Base-by-base conservation (phyloP, 2,113 vertebrate species). In the Rana temporaria region DNA sequence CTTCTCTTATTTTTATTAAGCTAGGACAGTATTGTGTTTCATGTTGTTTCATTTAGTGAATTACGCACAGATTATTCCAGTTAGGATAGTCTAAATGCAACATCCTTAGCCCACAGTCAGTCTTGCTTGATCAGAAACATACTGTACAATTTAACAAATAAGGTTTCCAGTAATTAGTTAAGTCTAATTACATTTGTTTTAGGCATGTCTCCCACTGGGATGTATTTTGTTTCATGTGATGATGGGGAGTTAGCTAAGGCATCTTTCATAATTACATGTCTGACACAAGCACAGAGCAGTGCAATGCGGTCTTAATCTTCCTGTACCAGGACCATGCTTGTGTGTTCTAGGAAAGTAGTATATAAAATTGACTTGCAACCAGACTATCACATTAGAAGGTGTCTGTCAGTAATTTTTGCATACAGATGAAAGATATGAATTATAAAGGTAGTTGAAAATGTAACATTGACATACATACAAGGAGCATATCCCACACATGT, bases 161-260 rank as follows among this genome's bases (percentile, higher is more conserved):
- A 55, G n/a, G 18, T 72, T 78, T 78, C 14, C 53, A 24, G 7
- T 4, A 42, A 53, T 60, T 56, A 65, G 34, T 57, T 59, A 72
- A 59, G 53, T 26, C 63, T 79, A 60, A 84, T 77, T 48, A 32
- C 68, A 84, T 80, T 80, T 80, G 60, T 62, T 80, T 59, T 59
- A n/a, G 67, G 48, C 64, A 20, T 8, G 26, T 38, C 7, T 80
- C 65, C 67, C 78, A 71, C 66, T 70, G 53, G 26, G 78, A 17
- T 2, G 3, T 26, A 62, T 24, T 71, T 20, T 12, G 55, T 68
- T 70, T 60, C 7, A 62, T 70, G 66, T 70, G n/a, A 48, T 80
- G 34, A 79, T 32, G 66, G 20, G 65, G 60, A 66, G 17, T 53
- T 4, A 52, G 15, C 4, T 3, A 20, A 38, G 20, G 53, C 52